A percentile compares a stretch with the other conserved stretches of the same genome.
Evolutionary conservation across 2,113 vertebrate genomes (phyloP).

Genomic region (Micronycteris hirsuta): DNA sequence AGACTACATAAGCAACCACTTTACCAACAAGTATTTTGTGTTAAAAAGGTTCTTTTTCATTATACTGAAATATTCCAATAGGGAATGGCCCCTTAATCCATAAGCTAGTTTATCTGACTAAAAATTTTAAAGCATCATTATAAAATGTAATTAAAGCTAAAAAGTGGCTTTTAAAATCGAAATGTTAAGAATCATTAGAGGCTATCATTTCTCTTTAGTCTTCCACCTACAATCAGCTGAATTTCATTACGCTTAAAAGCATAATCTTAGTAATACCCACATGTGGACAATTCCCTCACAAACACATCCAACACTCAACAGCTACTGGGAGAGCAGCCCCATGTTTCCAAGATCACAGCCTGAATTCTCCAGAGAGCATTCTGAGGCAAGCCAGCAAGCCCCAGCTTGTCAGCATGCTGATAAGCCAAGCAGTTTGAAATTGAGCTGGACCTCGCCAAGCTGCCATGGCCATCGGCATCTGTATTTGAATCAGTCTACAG

Average conservation of each 20-base stretch:
- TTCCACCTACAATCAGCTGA: neutral
- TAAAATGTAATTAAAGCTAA: conserved; percentile 11
- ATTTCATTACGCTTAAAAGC: neutral
- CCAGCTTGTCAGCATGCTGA: neutral
- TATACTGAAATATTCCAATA: neutral
- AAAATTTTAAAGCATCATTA: neutral
- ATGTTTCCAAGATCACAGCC: neutral
- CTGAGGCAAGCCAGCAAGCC: neutral
- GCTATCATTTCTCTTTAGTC: neutral
- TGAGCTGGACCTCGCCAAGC: conserved; percentile 28
- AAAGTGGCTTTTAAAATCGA: conserved; percentile 20
- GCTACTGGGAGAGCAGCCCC: neutral
- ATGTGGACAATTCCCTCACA: neutral
- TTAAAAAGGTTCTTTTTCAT: neutral
- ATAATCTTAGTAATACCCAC: neutral
- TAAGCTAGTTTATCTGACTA: neutral
- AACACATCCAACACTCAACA: neutral
- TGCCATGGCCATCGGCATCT: neutral
- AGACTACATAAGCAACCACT: neutral
- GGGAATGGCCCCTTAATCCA: neutral
- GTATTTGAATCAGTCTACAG: neutral
- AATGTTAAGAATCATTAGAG: neutral
- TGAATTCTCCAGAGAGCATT: neutral
- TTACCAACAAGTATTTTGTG: neutral
- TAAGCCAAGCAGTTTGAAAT: neutral